A percentile compares a stretch with the other conserved stretches of the same genome.
phyloP scores from a whole-genome alignment of 1,140 invertebrate species.

The Ceratina calcarata region DNA sequence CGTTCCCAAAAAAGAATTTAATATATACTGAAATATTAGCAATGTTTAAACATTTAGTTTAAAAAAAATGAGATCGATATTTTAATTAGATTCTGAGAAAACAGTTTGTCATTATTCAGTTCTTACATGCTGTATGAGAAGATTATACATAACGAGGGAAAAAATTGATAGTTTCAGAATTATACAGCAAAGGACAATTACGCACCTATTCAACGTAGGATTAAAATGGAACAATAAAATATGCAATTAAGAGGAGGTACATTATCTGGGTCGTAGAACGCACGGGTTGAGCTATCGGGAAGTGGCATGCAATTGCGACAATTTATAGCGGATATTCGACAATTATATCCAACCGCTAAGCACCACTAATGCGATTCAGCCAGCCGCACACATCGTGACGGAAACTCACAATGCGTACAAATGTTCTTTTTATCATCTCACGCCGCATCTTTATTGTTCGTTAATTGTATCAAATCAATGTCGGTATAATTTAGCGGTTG shows the following conservation, averaged over 20 bases:
- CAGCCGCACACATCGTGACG: background rate
- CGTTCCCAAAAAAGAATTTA: too few species aligned
- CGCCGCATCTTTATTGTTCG: background rate
- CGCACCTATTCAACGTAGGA: background rate
- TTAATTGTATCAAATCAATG: too few species aligned
- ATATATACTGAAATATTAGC: too few species aligned
- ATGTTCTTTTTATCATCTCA: background rate
- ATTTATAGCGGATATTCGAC: constrained; percentile 41
- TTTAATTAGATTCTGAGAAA: background rate
- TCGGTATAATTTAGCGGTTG: background rate
- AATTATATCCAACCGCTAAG: constrained; percentile 31
- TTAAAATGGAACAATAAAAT: constrained; percentile 32
- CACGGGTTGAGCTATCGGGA: constrained; percentile 25
- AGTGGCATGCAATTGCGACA: constrained; percentile 42
- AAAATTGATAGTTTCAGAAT: background rate
- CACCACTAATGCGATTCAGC: constrained; percentile 7
- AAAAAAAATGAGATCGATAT: too few species aligned
- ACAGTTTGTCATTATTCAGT: background rate
- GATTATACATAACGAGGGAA: background rate
- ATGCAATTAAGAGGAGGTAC: constrained; percentile 33
- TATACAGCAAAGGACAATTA: background rate
- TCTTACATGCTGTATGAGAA: background rate
- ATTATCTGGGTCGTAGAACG: constrained; percentile 33
- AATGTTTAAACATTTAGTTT: too few species aligned
- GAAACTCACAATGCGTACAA: background rate